A percentile compares a stretch with the other conserved stretches of the same genome.
phyloP scores from a whole-genome alignment of 2,797 vertebrate species.

The Myoxocephalus aenaeus region DNA sequence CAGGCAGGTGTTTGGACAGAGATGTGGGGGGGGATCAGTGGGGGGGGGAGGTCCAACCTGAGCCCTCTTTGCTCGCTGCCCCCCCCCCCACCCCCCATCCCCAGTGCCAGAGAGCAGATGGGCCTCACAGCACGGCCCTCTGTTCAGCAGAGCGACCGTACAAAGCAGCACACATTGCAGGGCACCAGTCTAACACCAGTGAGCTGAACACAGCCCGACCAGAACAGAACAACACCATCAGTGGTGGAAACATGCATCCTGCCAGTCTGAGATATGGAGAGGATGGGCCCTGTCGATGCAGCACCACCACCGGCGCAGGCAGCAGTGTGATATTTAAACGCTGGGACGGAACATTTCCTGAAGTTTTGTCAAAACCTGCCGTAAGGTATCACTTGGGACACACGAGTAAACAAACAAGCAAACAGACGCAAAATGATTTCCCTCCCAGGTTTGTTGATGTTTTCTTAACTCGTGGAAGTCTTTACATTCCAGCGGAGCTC shows the following conservation, averaged over 20 bases:
- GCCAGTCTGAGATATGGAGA: not conserved
- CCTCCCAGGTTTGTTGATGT: not conserved
- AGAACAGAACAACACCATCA: slow-evolving; percentile 14
- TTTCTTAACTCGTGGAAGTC: not conserved
- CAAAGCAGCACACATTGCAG: slow-evolving; percentile 55
- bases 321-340: not conserved
- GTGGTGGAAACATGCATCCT: not conserved
- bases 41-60: slow-evolving; percentile 41
- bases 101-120: slow-evolving; percentile 73
- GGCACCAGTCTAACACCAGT: slow-evolving; percentile 60
- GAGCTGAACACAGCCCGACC: slow-evolving; percentile 30
- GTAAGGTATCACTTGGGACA: not conserved
- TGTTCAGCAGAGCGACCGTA: slow-evolving; percentile 60
- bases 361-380: slow-evolving; percentile 1
- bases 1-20: slow-evolving; percentile 55
- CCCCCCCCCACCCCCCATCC: slow-evolving; percentile 32
- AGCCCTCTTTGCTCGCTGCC: slow-evolving; percentile 34
- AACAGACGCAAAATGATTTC: not conserved
- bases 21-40: slow-evolving; percentile 41
- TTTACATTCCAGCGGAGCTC: not conserved
- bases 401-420: slow-evolving; percentile 8
- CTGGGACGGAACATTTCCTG: not conserved
- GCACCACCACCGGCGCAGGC: not conserved
- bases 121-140: slow-evolving; percentile 71
- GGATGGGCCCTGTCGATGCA: not conserved